phyloP scores from a whole-genome alignment of 2,888 invertebrate genomes.

The Zaprionus bogoriensis region DNA sequence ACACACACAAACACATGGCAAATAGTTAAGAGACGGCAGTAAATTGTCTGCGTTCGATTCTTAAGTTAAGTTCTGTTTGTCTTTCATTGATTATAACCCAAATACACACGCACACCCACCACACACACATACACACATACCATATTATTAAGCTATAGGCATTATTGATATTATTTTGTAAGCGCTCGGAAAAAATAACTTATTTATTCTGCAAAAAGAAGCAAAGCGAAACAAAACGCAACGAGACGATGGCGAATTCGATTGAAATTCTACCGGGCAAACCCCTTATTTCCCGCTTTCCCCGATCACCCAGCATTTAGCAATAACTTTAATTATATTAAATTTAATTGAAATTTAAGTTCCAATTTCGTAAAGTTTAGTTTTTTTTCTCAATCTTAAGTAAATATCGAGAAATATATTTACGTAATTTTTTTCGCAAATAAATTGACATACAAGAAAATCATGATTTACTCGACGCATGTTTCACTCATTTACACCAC shows the following conservation, averaged over 20 bases:
- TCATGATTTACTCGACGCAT: slow-evolving; percentile 40
- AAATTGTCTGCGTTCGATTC: slow-evolving; percentile 8
- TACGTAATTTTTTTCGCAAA: slow-evolving; percentile 51
- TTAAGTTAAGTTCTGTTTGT: slow-evolving; percentile 51
- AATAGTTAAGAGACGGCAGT: slow-evolving; percentile 27
- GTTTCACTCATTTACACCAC: slow-evolving; percentile 39
- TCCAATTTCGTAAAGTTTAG: slow-evolving; percentile 58
- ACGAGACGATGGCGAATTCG: slow-evolving; percentile 1
- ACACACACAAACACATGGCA: neutral
- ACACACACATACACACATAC: slow-evolving; percentile 13
- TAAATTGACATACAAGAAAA: slow-evolving; percentile 46
- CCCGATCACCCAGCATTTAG: neutral
- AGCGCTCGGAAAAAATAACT: slow-evolving; percentile 25
- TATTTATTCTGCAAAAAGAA: slow-evolving; percentile 44
- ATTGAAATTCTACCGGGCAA: neutral
- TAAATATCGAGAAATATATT: slow-evolving; percentile 23
- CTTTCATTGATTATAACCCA: slow-evolving; percentile 20
- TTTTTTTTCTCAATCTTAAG: slow-evolving; percentile 42
- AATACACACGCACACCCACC: slow-evolving; percentile 2
- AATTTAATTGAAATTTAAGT: slow-evolving; percentile 48
- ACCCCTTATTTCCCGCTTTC: no score
- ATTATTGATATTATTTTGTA: slow-evolving; percentile 58
- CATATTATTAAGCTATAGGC: slow-evolving; percentile 7
- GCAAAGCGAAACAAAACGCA: slow-evolving; percentile 1
- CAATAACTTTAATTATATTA: slow-evolving; percentile 11